These are phyloP conservation scores for Trichonephila clavata DNA, from an alignment of 1,140 invertebrate genomes.

Conservation along the genomic window DNA sequence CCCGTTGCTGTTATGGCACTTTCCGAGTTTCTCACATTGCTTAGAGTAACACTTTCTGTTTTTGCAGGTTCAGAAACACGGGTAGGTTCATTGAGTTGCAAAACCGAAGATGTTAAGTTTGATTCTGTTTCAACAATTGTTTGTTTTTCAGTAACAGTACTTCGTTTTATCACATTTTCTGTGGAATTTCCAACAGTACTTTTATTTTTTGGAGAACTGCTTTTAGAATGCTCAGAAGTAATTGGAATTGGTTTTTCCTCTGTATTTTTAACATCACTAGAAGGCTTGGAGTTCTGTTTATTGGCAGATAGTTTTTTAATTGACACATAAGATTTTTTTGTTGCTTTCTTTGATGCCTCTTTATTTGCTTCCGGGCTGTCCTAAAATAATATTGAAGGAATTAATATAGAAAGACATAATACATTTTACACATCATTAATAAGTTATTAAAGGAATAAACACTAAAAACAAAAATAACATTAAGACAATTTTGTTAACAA, in stretches of 20 bases:
- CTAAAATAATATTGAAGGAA: constrained; percentile 23
- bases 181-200: not conserved
- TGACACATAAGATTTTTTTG: constrained; percentile 3
- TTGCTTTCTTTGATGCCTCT: constrained; percentile 10
- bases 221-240: constrained; percentile 28
- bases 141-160: not conserved
- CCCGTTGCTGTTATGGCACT: not conserved
- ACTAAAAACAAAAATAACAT: too few relatives aligned
- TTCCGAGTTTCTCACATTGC: constrained; percentile 30
- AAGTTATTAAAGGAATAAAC: too few relatives aligned
- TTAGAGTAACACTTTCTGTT: constrained; percentile 21
- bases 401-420: not conserved
- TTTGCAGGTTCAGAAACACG: constrained; percentile 33
- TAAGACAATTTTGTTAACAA: too few relatives aligned
- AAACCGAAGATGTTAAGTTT: not conserved
- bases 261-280: not conserved
- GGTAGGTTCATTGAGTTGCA: not conserved
- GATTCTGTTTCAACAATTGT: constrained; percentile 1
- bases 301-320: not conserved
- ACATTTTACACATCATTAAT: not conserved
- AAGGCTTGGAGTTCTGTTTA: not conserved
- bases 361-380: constrained; percentile 59
- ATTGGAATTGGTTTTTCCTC: constrained; percentile 19
- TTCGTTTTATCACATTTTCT: constrained; percentile 51
- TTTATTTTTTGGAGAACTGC: not conserved